Evolutionary conservation across 2,888 invertebrate species (phyloP).

Genomic region (Tuta absoluta): DNA sequence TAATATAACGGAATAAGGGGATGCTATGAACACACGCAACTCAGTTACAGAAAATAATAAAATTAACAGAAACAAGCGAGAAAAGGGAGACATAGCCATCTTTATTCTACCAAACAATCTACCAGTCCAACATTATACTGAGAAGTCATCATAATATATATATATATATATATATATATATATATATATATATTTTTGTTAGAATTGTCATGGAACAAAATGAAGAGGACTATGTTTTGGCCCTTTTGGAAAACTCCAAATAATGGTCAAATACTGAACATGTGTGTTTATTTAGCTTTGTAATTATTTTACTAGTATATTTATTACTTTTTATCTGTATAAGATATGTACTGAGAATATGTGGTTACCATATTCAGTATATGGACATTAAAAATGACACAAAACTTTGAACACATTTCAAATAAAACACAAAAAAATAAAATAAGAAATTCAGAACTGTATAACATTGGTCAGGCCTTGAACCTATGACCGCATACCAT

Average conservation of each 20-base stretch:
- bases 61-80: neutral
- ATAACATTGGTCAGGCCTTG: too few species aligned
- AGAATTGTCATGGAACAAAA: neutral
- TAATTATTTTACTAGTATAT: too few species aligned
- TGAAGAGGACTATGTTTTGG: slow-evolving; percentile 1
- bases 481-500: too few species aligned
- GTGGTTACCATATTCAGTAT: neutral
- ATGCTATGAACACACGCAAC: slow-evolving; percentile 73
- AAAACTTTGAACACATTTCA: neutral
- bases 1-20: neutral
- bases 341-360: too few species aligned
- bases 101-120: neutral
- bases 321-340: too few species aligned
- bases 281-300: too few species aligned
- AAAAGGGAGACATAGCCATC: neutral
- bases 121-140: neutral
- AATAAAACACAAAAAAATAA: neutral
- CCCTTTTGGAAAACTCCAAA: neutral
- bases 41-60: slow-evolving; percentile 30
- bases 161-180: neutral
- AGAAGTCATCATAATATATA: neutral
- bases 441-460: too few species aligned
- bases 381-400: neutral
- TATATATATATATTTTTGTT: too few species aligned
- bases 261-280: slow-evolving; percentile 1